phyloP scores from a whole-genome alignment of 1,140 invertebrate genomes.

The Rhyacophila brunnea region DNA sequence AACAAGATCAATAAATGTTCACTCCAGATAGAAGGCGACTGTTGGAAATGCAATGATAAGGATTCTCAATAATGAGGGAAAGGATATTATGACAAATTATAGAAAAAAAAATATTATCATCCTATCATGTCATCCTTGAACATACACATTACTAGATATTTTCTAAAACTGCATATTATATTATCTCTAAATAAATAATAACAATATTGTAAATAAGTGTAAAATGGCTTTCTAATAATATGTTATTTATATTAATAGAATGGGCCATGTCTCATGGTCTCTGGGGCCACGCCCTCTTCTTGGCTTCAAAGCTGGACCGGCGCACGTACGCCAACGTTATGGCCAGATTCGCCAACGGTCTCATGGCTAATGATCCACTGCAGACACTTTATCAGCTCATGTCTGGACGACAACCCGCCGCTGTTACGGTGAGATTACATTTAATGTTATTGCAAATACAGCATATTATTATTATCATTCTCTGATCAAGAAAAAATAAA shows the following conservation, averaged over 20 bases:
- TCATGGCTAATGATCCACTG: conserved; percentile 83
- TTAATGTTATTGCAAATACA: too few species aligned
- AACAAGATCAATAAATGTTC: too few species aligned
- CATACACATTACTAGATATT: too few species aligned
- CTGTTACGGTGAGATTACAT: conserved; percentile 77
- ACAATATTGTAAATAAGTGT: not conserved
- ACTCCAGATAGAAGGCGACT: too few species aligned
- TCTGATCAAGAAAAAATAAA: too few species aligned
- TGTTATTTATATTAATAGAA: conserved; percentile 57
- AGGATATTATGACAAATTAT: too few species aligned
- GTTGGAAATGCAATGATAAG: too few species aligned
- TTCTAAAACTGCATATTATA: not conserved
- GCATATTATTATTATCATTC: too few species aligned
- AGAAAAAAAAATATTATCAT: too few species aligned
- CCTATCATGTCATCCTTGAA: too few species aligned
- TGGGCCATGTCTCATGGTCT: conserved; percentile 86
- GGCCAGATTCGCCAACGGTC: conserved; percentile 84
- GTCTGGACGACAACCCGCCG: conserved; percentile 80
- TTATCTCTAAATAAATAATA: not conserved
- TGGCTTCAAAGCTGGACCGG: conserved; percentile 86
- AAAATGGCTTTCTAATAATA: too few species aligned
- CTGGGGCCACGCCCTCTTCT: conserved; percentile 92
- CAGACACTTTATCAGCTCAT: conserved; percentile 91
- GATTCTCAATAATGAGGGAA: too few species aligned
- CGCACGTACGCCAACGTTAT: conserved; percentile 85